These are phyloP conservation scores for Paracanthobrama guichenoti DNA, from an alignment of 2,113 vertebrate genomes.

Conservation along the genomic window DNA sequence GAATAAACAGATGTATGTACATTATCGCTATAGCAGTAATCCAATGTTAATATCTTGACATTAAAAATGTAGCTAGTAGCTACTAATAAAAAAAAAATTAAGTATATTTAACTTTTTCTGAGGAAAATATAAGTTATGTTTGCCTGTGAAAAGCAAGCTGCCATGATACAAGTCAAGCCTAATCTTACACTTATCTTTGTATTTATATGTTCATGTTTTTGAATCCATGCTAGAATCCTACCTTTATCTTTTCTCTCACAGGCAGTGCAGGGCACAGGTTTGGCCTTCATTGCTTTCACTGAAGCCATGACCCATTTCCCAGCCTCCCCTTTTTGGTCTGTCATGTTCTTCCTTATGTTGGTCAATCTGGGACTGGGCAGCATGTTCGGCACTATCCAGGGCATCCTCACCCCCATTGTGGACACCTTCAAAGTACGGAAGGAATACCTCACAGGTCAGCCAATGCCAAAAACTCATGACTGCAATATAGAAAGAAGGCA, in stretches of 20 bases:
- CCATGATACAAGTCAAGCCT: neutral
- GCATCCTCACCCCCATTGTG: slow-evolving; percentile 91
- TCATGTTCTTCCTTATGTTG: slow-evolving; percentile 99
- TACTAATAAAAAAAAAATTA: neutral
- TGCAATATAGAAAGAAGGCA: neutral
- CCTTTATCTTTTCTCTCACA: slow-evolving; percentile 59
- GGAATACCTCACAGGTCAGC: slow-evolving; percentile 87
- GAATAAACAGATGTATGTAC: neutral
- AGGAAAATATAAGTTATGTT: neutral
- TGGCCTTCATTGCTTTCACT: slow-evolving; percentile 98
- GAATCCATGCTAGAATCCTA: neutral
- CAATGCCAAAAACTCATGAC: neutral
- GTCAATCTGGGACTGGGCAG: slow-evolving; percentile 95
- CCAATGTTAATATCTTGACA: neutral
- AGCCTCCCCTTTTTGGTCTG: slow-evolving; percentile 96
- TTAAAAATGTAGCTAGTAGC: neutral
- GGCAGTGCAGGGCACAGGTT: slow-evolving; percentile 94
- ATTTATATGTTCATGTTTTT: neutral
- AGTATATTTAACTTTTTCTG: neutral
- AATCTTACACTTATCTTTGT: neutral
- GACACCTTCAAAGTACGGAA: slow-evolving; percentile 96
- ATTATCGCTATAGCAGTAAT: neutral
- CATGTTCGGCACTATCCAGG: slow-evolving; percentile 98
- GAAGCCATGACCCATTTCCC: slow-evolving; percentile 99
- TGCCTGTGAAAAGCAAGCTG: neutral